phyloP scores from a whole-genome alignment of 2,797 vertebrate genomes.

The Cryptoprocta ferox region DNA sequence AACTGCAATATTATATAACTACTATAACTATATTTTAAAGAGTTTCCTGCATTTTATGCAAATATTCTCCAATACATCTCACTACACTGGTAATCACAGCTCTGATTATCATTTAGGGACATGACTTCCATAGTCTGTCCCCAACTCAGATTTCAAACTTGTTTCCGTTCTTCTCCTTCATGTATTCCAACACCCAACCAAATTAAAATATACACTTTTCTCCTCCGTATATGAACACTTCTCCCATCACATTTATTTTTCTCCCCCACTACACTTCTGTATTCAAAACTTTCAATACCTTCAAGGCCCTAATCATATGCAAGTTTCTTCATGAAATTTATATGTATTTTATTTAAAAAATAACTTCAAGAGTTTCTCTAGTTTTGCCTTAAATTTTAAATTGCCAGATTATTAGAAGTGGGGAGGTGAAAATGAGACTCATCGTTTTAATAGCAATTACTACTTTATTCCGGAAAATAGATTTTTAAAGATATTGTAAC shows the following conservation, averaged over 20 bases:
- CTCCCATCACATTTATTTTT: background rate
- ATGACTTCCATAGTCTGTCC: background rate
- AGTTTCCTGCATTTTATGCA: background rate
- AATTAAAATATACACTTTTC: background rate
- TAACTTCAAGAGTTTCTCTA: background rate
- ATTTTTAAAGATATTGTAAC: background rate
- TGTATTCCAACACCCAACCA: background rate
- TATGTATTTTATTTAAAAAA: background rate
- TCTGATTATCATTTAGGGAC: background rate
- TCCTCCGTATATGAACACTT: background rate
- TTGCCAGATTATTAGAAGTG: background rate
- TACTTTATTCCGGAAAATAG: background rate
- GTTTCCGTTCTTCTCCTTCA: background rate
- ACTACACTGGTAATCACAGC: background rate
- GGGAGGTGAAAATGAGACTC: background rate
- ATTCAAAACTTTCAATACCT: background rate
- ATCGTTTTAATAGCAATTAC: background rate
- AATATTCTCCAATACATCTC: slow-evolving; percentile 2
- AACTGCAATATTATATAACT: background rate
- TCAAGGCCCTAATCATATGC: background rate
- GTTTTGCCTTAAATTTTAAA: slow-evolving; percentile 29
- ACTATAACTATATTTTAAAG: background rate
- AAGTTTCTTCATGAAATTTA: slow-evolving; percentile 19
- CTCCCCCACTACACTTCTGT: background rate
- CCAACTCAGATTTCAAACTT: background rate